Percentiles rank a stretch among this genome's conserved stretches.
Conservation (phyloP, 2,888 invertebrate species). For the Sinotaia quadrata region DNA sequence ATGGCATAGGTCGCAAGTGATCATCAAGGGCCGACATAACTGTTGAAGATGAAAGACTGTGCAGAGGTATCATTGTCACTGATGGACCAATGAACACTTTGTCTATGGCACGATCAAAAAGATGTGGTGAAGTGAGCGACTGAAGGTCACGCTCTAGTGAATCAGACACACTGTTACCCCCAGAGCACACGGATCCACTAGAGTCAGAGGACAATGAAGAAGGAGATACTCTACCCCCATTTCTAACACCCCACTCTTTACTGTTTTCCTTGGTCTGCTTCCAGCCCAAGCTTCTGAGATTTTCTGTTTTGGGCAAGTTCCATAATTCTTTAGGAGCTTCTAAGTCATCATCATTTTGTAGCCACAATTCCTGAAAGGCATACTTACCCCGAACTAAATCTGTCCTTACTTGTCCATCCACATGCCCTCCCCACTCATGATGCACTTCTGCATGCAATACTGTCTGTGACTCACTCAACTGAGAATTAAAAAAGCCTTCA, state of each 20-base stretch:
- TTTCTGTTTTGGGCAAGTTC: neutral
- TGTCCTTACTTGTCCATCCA: conserved; percentile 21
- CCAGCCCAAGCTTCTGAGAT: conserved; percentile 7
- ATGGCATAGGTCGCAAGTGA: conserved; percentile 25
- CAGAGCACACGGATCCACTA: conserved; percentile 21
- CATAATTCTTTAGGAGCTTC: neutral
- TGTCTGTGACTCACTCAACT: conserved; percentile 55
- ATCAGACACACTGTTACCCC: conserved; percentile 31
- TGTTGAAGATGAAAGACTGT: conserved; percentile 29
- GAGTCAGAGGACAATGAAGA: conserved; percentile 32
- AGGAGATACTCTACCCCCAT: conserved; percentile 20
- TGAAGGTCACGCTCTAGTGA: conserved; percentile 55
- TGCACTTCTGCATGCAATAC: conserved; percentile 63
- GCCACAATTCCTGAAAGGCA: conserved; percentile 9
- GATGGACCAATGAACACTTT: conserved; percentile 28
- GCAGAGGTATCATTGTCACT: conserved; percentile 12
- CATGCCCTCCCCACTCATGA: conserved; percentile 56
- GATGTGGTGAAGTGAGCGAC: conserved; percentile 51
- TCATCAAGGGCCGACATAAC: conserved; percentile 21
- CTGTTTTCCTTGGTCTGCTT: conserved; percentile 7
- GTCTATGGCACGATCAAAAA: conserved; percentile 30
- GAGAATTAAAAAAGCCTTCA: conserved; percentile 26
- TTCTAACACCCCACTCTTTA: conserved; percentile 8
- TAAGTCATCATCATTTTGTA: neutral
- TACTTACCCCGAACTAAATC: neutral